These are phyloP conservation scores for Zaprionus gabonicus DNA, from an alignment of 1,140 invertebrate species.

Conservation along the genomic window DNA sequence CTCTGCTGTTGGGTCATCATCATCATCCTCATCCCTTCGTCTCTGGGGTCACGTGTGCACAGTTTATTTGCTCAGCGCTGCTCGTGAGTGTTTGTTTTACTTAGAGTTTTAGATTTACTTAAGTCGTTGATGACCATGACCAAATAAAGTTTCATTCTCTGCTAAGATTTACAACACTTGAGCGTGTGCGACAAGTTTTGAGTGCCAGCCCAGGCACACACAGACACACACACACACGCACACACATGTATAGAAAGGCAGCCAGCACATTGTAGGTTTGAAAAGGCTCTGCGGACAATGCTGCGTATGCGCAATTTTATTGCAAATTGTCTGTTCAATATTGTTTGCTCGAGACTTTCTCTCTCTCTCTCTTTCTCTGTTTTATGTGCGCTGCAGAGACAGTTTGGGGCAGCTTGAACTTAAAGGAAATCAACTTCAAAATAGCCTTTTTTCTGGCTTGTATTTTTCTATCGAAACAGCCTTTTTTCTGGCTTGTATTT, in stretches of 20 bases:
- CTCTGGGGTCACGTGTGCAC: constrained; percentile 70
- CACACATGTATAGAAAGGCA: constrained; percentile 12
- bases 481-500: neutral
- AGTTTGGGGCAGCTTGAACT: neutral
- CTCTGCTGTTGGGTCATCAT: constrained; percentile 50
- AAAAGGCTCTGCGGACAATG: constrained; percentile 42
- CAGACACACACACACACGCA: constrained; percentile 24
- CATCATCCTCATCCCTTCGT: constrained; percentile 4
- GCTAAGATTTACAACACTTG: constrained; percentile 79
- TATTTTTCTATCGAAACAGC: constrained; percentile 8
- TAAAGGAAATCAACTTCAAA: neutral
- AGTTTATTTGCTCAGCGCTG: constrained; percentile 79
- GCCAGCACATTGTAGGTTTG: constrained; percentile 25
- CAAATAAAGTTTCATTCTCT: constrained; percentile 82
- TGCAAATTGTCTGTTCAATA: constrained; percentile 34
- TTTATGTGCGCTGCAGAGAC: neutral
- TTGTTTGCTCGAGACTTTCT: constrained; percentile 51
- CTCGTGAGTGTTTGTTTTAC: constrained; percentile 73
- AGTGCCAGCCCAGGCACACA: constrained; percentile 35
- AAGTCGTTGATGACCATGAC: constrained; percentile 81
- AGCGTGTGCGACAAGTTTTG: constrained; percentile 79
- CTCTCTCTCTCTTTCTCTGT: neutral
- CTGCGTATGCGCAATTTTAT: constrained; percentile 79
- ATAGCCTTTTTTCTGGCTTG: neutral
- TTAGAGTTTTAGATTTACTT: constrained; percentile 82